Evolutionary conservation across 2,797 vertebrate species (phyloP), one percentile per base, ranked within the genome.

Genomic region (Pitangus sulphuratus): DNA sequence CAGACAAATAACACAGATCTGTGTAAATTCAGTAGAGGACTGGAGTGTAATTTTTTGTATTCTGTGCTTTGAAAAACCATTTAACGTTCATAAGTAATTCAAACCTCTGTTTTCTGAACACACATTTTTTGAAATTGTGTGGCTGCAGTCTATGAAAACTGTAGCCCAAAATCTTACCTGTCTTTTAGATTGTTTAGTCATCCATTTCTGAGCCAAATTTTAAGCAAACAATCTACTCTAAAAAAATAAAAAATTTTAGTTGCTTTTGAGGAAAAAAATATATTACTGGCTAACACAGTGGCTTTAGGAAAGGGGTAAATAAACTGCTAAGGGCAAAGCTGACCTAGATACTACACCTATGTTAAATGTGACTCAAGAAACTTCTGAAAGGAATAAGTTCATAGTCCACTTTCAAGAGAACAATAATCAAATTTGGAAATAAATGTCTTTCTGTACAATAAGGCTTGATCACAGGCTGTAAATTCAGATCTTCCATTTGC

Each of bases 181-280:
- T 42, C 16, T 5, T 3, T 37, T 33, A 64, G 9, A 8, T 60
- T 91, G 18, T 7, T 74, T 58, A 68, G 45, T 37, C 20, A 7
- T 5, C 8, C 8, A 42, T 42, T 89, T 54, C n/a, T 50, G 28
- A 18, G 44, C 45, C 5, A 62, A 39, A 50, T 42, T n/a, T 42
- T 50, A 66, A 74, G 31, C 3, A 35, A 91, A 26, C 1, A 45
- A 12, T 40, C 31, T n/a, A 45, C 15, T 1, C 11, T 18, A 25
- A 35, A 1, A 40, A 22, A 54, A 61, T 0, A 37, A 37, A 60
- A 53, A 11, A 2, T 2, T 3, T 28, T 2, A 30, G 31, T 22
- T 71, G 8, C 1, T 80, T 71, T 61, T 69, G 26, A 69, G n/a
- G 35, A 45, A 62, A 75, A n/a, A 48, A 61, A 9, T 3, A 6